phyloP scores from a whole-genome alignment of 1,140 invertebrate species.

The Danaus melanippus region DNA sequence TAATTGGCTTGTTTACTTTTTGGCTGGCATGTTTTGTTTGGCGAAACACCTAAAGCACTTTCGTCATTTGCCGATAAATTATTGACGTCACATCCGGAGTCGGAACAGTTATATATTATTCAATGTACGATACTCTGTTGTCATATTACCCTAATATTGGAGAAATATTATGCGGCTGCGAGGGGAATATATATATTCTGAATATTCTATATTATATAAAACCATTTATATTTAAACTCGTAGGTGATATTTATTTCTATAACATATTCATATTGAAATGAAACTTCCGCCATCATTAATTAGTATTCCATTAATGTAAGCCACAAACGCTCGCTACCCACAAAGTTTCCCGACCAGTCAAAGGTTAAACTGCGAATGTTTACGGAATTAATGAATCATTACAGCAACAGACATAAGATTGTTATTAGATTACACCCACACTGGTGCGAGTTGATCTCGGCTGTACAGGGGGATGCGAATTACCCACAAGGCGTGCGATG shows the following conservation, averaged over 20 bases:
- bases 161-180: slow-evolving; percentile 55
- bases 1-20: slow-evolving; percentile 6
- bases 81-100: slow-evolving; percentile 50
- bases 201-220: not conserved
- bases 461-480: slow-evolving; percentile 46
- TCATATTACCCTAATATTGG: slow-evolving; percentile 66
- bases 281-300: too few species aligned
- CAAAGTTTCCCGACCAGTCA: slow-evolving; percentile 15
- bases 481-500: slow-evolving; percentile 52
- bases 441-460: slow-evolving; percentile 24
- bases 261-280: too few species aligned
- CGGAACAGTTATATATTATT: slow-evolving; percentile 62
- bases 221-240: not conserved
- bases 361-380: slow-evolving; percentile 30
- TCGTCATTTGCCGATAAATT: slow-evolving; percentile 65
- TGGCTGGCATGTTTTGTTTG: not conserved
- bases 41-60: slow-evolving; percentile 36
- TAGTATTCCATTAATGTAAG: too few species aligned
- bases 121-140: slow-evolving; percentile 56
- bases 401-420: slow-evolving; percentile 45
- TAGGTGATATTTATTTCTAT: not conserved
- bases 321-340: not conserved
- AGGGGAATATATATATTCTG: slow-evolving; percentile 33
- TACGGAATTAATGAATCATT: slow-evolving; percentile 62
- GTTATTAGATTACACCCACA: slow-evolving; percentile 52